These are phyloP conservation scores for Pseudomyrmex sp. DNA, from an alignment of 1,140 invertebrate species.

Conservation along the genomic window DNA sequence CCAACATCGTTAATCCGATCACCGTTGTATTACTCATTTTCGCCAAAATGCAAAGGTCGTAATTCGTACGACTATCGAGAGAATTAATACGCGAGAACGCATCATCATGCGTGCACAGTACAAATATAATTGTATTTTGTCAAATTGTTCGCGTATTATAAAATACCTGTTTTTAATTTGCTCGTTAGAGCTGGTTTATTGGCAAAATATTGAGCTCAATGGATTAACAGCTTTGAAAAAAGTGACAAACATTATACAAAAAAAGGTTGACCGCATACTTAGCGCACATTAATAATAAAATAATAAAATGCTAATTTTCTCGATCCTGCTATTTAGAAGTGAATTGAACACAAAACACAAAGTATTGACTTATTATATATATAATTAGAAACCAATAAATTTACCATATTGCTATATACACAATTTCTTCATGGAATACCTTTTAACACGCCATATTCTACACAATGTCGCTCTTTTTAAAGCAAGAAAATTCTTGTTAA, in stretches of 20 bases:
- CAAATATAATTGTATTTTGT: constrained; percentile 55
- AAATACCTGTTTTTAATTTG: constrained; percentile 49
- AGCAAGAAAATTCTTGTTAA: constrained; percentile 16
- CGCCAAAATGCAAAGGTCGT: constrained; percentile 37
- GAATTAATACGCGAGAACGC: constrained; percentile 48
- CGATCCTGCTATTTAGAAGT: not conserved
- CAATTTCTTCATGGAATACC: not conserved
- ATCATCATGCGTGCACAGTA: constrained; percentile 14
- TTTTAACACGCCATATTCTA: too few relatives aligned
- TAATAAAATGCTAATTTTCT: not conserved
- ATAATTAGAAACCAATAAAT: not conserved
- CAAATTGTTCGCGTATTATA: constrained; percentile 44
- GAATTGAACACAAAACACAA: not conserved
- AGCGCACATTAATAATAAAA: not conserved
- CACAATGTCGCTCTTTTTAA: not conserved
- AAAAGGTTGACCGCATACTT: not conserved
- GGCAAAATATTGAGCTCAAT: constrained; percentile 25
- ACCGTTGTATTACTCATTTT: constrained; percentile 50
- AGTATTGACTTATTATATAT: not conserved
- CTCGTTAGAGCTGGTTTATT: constrained; percentile 44
- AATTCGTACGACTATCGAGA: constrained; percentile 55
- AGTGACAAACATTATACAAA: not conserved
- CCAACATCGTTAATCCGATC: constrained; percentile 47
- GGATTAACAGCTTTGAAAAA: constrained; percentile 5
- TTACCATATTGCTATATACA: not conserved